Evolutionary conservation across 1,140 invertebrate genomes (phyloP).

Genomic region (Acyrthosiphon pisum): DNA sequence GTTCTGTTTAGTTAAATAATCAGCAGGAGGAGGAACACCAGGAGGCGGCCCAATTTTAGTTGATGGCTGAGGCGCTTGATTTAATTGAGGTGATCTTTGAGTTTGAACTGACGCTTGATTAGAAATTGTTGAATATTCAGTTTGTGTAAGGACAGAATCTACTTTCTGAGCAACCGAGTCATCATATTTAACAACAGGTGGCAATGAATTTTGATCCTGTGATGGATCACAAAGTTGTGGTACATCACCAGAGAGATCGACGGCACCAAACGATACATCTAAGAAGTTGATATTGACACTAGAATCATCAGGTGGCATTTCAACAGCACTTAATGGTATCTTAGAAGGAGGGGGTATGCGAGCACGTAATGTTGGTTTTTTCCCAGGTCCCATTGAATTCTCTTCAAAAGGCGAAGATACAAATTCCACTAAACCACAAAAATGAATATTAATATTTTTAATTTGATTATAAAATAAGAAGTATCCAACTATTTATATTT

Average conservation of each 20-base stretch:
- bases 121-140: constrained; percentile 43
- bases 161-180: constrained; percentile 50
- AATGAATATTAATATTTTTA: neutral
- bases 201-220: constrained; percentile 37
- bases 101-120: constrained; percentile 25
- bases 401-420: constrained; percentile 49
- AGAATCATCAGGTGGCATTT: constrained; percentile 90
- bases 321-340: constrained; percentile 92
- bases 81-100: constrained; percentile 49
- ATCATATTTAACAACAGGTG: constrained; percentile 49
- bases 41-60: constrained; percentile 51
- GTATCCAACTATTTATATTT: neutral
- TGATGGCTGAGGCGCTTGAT: constrained; percentile 29
- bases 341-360: constrained; percentile 89
- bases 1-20: constrained; percentile 51
- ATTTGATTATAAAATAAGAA: neutral
- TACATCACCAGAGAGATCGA: constrained; percentile 80
- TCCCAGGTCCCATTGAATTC: constrained; percentile 66
- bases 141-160: constrained; percentile 34
- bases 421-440: constrained; percentile 36
- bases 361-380: constrained; percentile 74
- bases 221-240: constrained; percentile 61
- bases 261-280: constrained; percentile 91
- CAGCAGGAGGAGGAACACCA: constrained; percentile 54
- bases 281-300: constrained; percentile 76